Percentiles rank a stretch among this genome's conserved stretches.
phyloP scores from a whole-genome alignment of 2,888 invertebrate genomes.

The Mythimna loreyi region DNA sequence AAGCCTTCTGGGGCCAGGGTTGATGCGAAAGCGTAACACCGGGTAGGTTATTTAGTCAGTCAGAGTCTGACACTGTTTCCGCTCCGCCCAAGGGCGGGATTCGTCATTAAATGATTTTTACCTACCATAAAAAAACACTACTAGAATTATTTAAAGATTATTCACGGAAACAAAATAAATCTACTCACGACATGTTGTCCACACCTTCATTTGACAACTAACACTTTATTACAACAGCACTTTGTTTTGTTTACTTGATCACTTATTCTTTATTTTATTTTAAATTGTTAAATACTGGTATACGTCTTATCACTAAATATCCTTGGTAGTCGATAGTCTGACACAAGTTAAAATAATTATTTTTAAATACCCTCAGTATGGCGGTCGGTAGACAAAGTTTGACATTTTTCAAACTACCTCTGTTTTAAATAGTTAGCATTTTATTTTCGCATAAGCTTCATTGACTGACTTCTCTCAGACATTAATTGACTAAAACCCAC shows the following conservation, averaged over 20 bases:
- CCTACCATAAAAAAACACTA: too few species aligned
- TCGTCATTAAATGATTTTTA: too few species aligned
- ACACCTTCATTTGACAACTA: constrained; percentile 64
- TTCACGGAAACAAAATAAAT: neutral
- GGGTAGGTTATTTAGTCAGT: too few species aligned
- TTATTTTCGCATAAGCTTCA: too few species aligned
- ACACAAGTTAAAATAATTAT: constrained; percentile 24
- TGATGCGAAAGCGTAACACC: too few species aligned
- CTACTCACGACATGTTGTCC: constrained; percentile 47
- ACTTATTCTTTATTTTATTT: constrained; percentile 42
- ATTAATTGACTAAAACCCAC: too few species aligned
- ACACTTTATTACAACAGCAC: constrained; percentile 3
- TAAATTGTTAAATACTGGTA: constrained; percentile 17
- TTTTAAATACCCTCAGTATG: constrained; percentile 29
- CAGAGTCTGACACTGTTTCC: too few species aligned
- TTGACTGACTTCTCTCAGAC: too few species aligned
- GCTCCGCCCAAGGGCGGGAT: too few species aligned
- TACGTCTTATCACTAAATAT: constrained; percentile 29
- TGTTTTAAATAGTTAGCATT: neutral
- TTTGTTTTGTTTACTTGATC: constrained; percentile 29
- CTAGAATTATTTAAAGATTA: too few species aligned
- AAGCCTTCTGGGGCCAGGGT: too few species aligned
- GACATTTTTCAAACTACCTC: constrained; percentile 19
- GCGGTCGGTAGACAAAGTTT: neutral
- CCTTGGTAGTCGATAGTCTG: constrained; percentile 8